These are phyloP conservation scores for Planiliza haematocheilus DNA, from an alignment of 2,113 vertebrate species.

Conservation along the genomic window DNA sequence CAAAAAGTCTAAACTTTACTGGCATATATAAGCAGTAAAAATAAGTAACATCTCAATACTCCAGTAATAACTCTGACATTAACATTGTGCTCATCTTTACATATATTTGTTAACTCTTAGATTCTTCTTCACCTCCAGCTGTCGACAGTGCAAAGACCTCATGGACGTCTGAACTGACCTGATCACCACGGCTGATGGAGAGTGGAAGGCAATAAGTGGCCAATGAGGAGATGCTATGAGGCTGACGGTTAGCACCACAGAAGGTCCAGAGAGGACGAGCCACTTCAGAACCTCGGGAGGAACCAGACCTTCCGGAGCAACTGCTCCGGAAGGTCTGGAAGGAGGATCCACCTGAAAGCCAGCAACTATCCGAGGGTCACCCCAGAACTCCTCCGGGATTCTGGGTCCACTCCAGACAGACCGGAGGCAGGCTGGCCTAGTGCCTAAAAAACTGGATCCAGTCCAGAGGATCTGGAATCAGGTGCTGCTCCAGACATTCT, in stretches of 20 bases:
- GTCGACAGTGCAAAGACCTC: slow-evolving; percentile 69
- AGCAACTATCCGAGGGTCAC: too few species aligned
- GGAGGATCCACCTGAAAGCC: background rate
- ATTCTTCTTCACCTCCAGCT: slow-evolving; percentile 63
- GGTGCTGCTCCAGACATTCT: slow-evolving; percentile 2
- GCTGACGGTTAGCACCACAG: slow-evolving; percentile 81
- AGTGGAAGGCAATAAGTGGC: slow-evolving; percentile 74
- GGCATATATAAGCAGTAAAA: slow-evolving; percentile 76
- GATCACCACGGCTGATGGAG: slow-evolving; percentile 57
- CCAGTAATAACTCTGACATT: slow-evolving; percentile 68
- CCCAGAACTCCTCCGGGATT: background rate
- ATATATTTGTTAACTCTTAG: slow-evolving; percentile 61
- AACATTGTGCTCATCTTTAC: slow-evolving; percentile 82
- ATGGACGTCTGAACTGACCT: slow-evolving; percentile 48
- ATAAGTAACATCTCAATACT: slow-evolving; percentile 80
- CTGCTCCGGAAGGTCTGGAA: background rate
- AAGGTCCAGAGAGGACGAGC: slow-evolving; percentile 58
- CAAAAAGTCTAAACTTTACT: slow-evolving; percentile 66
- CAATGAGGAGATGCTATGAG: slow-evolving; percentile 56
- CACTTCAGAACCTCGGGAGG: slow-evolving; percentile 49
- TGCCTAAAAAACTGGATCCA: background rate
- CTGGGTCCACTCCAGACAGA: background rate
- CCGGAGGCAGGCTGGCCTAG: background rate
- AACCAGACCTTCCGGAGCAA: too few species aligned
- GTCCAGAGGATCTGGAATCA: background rate